These are phyloP conservation scores for Gobio occitaniae DNA, from an alignment of 2,797 vertebrate species.

Conservation along the genomic window DNA sequence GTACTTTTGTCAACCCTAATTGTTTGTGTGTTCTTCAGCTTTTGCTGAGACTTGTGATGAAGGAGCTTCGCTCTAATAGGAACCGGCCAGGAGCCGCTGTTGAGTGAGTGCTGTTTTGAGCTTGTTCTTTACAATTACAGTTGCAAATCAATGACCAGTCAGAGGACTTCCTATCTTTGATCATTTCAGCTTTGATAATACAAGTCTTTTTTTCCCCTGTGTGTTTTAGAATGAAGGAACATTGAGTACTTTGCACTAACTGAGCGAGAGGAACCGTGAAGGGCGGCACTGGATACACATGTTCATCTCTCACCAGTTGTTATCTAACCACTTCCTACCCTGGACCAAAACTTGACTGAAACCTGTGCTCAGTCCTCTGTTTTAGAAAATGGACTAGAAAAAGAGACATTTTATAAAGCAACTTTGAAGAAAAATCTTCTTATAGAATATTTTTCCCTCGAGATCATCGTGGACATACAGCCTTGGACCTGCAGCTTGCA, in stretches of 20 bases:
- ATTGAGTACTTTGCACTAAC: conserved; percentile 69
- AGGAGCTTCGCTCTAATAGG: conserved; percentile 71
- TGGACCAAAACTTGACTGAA: conserved; percentile 41
- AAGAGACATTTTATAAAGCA: not conserved
- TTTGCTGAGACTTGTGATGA: conserved; percentile 74
- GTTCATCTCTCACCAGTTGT: conserved; percentile 2
- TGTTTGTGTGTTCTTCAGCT: conserved; percentile 63
- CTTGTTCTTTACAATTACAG: not conserved
- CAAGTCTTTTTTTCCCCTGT: conserved; percentile 28
- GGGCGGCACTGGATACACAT: not conserved
- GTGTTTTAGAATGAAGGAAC: conserved; percentile 75
- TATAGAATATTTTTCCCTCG: not conserved
- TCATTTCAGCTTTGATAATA: not conserved
- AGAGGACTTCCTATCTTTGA: not conserved
- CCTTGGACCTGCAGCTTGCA: not conserved
- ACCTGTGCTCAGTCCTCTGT: conserved; percentile 3
- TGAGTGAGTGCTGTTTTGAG: conserved; percentile 70
- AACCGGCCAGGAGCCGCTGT: conserved; percentile 66
- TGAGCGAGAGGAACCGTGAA: not conserved
- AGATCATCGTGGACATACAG: not conserved
- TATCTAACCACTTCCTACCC: conserved; percentile 43
- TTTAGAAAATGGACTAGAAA: conserved; percentile 8
- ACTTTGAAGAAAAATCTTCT: not conserved
- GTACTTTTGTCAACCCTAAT: not conserved
- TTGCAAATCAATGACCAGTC: not conserved